Percentiles rank a stretch among this genome's conserved stretches.
phyloP scores from a whole-genome alignment of 2,113 vertebrate species.

The Gobius niger region DNA sequence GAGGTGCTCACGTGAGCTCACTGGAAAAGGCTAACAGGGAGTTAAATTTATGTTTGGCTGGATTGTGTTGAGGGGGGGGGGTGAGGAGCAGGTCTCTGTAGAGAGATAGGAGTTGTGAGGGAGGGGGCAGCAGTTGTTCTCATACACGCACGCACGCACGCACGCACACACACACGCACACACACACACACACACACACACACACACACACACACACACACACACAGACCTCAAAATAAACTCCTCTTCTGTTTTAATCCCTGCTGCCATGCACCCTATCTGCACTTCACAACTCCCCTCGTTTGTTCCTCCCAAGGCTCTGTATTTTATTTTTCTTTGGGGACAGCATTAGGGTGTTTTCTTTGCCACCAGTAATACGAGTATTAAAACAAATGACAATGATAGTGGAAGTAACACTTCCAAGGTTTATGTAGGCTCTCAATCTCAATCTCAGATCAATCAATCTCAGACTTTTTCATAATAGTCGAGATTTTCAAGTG shows the following conservation, averaged over 20 bases:
- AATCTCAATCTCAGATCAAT: too few species aligned
- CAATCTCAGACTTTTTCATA: too few species aligned
- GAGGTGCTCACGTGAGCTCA: slow-evolving; percentile 54
- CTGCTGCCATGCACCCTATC: slow-evolving; percentile 11
- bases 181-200: slow-evolving; percentile 27
- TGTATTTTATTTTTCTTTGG: too few species aligned
- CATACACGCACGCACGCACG: slow-evolving; percentile 50
- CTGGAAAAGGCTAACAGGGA: slow-evolving; percentile 63
- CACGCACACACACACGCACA: too few species aligned
- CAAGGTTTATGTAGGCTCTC: too few species aligned
- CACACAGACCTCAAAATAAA: slow-evolving; percentile 71
- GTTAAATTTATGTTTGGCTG: slow-evolving; percentile 78
- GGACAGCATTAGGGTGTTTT: too few species aligned
- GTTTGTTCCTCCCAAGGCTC: background rate
- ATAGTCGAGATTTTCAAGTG: too few species aligned
- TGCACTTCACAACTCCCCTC: slow-evolving; percentile 12
- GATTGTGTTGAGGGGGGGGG: slow-evolving; percentile 46
- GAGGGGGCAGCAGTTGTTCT: slow-evolving; percentile 66
- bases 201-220: too few species aligned
- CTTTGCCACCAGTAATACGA: too few species aligned
- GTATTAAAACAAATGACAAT: too few species aligned
- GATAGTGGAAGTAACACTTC: too few species aligned
- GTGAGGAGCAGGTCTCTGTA: slow-evolving; percentile 48
- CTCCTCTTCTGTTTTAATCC: slow-evolving; percentile 32
- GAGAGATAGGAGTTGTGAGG: background rate